These are phyloP conservation scores for Sesamia nonagrioides DNA, from an alignment of 1,140 invertebrate species.

Conservation along the genomic window DNA sequence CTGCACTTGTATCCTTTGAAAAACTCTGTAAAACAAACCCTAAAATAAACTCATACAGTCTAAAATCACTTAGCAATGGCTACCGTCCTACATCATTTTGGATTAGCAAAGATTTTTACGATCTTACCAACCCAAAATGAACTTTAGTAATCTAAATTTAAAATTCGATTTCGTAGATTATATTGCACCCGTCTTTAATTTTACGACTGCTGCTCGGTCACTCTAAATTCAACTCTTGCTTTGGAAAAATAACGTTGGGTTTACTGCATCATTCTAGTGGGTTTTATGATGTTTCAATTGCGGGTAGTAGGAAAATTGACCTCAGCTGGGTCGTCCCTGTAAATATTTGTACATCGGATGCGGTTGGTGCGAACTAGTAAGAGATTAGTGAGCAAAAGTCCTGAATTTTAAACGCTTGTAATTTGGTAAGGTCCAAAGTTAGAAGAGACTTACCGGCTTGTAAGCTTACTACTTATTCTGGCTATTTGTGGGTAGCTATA, in stretches of 20 bases:
- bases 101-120: slow-evolving; percentile 30
- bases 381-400: slow-evolving; percentile 72
- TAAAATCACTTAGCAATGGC: slow-evolving; percentile 32
- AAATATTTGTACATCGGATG: slow-evolving; percentile 79
- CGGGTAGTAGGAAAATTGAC: slow-evolving; percentile 72
- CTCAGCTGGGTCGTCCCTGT: slow-evolving; percentile 77
- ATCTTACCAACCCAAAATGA: slow-evolving; percentile 61
- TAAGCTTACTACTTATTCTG: slow-evolving; percentile 38
- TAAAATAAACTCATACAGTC: slow-evolving; percentile 31
- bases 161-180: slow-evolving; percentile 67
- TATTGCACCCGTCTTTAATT: slow-evolving; percentile 56
- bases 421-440: slow-evolving; percentile 45
- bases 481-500: not conserved
- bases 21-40: slow-evolving; percentile 44
- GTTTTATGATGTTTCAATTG: slow-evolving; percentile 56
- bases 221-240: slow-evolving; percentile 52
- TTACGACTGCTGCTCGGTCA: slow-evolving; percentile 48
- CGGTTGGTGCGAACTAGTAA: slow-evolving; percentile 70
- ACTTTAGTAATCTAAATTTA: slow-evolving; percentile 65
- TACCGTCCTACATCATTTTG: slow-evolving; percentile 45
- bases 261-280: slow-evolving; percentile 35
- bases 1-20: slow-evolving; percentile 61
- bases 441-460: slow-evolving; percentile 32
- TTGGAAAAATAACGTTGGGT: slow-evolving; percentile 44
- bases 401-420: slow-evolving; percentile 69